A percentile compares a stretch with the other conserved stretches of the same genome.
Conservation (phyloP, 1,140 invertebrate genomes). For the Conus ventricosus region DNA sequence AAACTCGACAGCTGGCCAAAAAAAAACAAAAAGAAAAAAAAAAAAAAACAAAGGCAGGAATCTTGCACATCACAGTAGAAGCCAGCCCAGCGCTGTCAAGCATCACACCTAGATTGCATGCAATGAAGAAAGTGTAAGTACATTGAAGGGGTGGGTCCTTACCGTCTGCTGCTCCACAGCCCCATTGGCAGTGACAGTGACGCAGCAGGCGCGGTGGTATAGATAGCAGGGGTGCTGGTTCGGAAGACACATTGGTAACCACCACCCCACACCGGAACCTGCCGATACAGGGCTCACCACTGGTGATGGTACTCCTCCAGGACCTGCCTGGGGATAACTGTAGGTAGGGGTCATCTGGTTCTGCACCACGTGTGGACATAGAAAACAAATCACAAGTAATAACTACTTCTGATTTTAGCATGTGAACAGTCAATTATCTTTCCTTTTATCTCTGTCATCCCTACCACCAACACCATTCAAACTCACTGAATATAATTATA, state of each 20-base stretch:
- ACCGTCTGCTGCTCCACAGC: constrained; percentile 76
- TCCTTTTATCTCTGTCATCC: no score
- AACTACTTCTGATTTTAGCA: no score
- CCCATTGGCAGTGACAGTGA: constrained; percentile 75
- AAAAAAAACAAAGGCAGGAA: not conserved
- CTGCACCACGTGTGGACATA: constrained; percentile 93
- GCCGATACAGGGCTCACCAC: constrained; percentile 59
- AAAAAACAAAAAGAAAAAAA: not conserved
- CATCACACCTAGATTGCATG: constrained; percentile 38
- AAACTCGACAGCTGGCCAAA: not conserved
- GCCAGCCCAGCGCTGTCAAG: not conserved
- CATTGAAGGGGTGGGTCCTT: constrained; percentile 63
- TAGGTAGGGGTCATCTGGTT: constrained; percentile 90
- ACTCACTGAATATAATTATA: no score
- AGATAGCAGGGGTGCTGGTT: constrained; percentile 48
- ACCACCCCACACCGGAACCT: constrained; percentile 66
- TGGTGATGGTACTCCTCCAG: constrained; percentile 66
- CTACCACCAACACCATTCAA: no score
- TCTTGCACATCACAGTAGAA: not conserved
- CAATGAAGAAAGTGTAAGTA: constrained; percentile 48
- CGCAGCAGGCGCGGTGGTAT: constrained; percentile 69
- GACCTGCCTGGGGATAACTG: constrained; percentile 81
- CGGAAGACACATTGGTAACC: constrained; percentile 43
- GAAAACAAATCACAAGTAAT: not conserved
- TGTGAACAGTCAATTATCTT: no score